Percentiles rank a stretch among this genome's conserved stretches.
Conservation (phyloP, 2,888 invertebrate species). For the Dilophus febrilis region DNA sequence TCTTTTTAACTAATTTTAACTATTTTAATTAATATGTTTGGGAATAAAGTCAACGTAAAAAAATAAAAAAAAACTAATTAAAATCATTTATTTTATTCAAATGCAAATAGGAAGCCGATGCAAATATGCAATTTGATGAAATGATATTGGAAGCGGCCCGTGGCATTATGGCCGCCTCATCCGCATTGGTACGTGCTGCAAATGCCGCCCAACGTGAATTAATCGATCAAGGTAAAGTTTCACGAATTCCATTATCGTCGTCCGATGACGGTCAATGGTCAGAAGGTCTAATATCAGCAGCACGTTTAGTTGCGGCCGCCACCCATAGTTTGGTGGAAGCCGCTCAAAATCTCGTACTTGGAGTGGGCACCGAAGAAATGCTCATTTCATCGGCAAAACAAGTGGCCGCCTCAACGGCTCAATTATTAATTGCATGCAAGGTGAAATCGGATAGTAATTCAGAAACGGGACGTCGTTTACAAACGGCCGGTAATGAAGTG, state of each 20-base stretch:
- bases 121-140: constrained; percentile 94
- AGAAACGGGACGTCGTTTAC: constrained; percentile 77
- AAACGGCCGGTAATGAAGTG: constrained; percentile 90
- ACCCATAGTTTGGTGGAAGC: constrained; percentile 96
- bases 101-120: constrained; percentile 62
- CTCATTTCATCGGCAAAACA: constrained; percentile 91
- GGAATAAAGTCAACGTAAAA: no score
- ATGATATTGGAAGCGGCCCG: constrained; percentile 98
- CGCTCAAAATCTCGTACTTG: constrained; percentile 90
- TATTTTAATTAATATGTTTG: no score
- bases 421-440: constrained; percentile 93
- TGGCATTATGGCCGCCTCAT: constrained; percentile 92
- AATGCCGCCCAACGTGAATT: constrained; percentile 93
- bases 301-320: constrained; percentile 89
- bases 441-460: constrained; percentile 96
- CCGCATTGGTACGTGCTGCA: constrained; percentile 90
- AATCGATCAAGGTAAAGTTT: constrained; percentile 79
- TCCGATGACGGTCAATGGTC: constrained; percentile 98
- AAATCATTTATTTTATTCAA: constrained; percentile 1
- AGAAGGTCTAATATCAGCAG: constrained; percentile 89
- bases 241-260: constrained; percentile 60
- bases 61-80: no score
- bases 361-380: constrained; percentile 84
- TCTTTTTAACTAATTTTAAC: no score
- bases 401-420: constrained; percentile 94